These are phyloP conservation scores for Ellobius talpinus DNA, from an alignment of 2,113 vertebrate species.

Conservation along the genomic window DNA sequence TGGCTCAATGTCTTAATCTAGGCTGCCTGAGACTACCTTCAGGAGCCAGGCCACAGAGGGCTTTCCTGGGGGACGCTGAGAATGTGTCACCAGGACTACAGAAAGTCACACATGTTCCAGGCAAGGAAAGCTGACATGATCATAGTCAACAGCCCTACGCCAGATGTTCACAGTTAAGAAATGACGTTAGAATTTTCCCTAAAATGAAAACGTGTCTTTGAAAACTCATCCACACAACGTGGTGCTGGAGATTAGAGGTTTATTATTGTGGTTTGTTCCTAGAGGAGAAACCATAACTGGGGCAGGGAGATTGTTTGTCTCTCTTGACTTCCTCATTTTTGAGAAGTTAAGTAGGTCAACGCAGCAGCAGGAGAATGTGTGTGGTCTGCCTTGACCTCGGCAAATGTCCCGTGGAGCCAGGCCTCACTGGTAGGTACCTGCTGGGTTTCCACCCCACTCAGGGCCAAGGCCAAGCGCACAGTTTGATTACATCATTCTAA, in stretches of 20 bases:
- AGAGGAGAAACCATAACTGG: constrained; percentile 4
- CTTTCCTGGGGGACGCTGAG: neutral
- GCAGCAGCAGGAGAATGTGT: neutral
- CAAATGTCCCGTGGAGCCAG: neutral
- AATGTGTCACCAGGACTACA: neutral
- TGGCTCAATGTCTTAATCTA: neutral
- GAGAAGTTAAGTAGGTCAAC: constrained; percentile 19
- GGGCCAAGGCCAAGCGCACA: neutral
- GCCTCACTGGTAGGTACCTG: neutral
- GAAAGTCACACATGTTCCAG: neutral
- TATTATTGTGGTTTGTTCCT: constrained; percentile 17
- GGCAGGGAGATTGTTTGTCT: neutral
- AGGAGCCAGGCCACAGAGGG: neutral
- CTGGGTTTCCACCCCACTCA: neutral
- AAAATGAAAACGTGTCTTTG: constrained; percentile 34
- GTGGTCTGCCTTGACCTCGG: neutral
- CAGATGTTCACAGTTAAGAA: neutral
- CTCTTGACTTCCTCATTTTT: constrained; percentile 51
- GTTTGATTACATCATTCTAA: neutral
- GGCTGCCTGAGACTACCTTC: neutral
- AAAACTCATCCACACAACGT: constrained; percentile 7
- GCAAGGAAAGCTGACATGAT: neutral
- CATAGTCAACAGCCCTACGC: neutral
- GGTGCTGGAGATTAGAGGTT: neutral
- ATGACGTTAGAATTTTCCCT: neutral